Percentiles rank a stretch among this genome's conserved stretches.
Evolutionary conservation across 2,113 vertebrate species (phyloP).

Genomic region (Psittacara wagleri): DNA sequence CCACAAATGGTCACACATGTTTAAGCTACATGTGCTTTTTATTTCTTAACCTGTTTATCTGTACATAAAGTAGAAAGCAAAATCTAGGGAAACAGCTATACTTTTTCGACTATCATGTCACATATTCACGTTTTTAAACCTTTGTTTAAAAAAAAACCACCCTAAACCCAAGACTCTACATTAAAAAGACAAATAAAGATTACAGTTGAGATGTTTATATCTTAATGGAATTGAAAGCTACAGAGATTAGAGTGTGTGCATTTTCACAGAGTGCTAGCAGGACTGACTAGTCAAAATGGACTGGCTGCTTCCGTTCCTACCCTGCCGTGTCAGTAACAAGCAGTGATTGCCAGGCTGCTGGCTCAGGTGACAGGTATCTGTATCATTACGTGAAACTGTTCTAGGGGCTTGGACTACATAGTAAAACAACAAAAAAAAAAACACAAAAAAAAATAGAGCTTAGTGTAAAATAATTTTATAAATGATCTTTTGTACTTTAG

Average conservation of each 20-base stretch:
- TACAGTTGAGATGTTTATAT: conserved; percentile 52
- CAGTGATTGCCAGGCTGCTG: conserved; percentile 81
- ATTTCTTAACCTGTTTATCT: conserved; percentile 79
- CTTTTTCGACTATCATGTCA: conserved; percentile 78
- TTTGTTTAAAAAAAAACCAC: conserved; percentile 60
- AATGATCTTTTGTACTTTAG: conserved; percentile 98
- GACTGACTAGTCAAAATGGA: conserved; percentile 71
- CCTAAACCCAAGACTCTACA: conserved; percentile 72
- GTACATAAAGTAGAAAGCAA: conserved; percentile 82
- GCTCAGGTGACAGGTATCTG: conserved; percentile 92
- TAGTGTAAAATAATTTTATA: conserved; percentile 99
- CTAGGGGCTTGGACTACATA: conserved; percentile 90
- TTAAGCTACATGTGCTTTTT: conserved; percentile 76
- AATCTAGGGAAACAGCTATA: conserved; percentile 77
- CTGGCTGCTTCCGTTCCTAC: conserved; percentile 65
- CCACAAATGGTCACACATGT: conserved; percentile 69
- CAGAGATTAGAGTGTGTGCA: conserved; percentile 67
- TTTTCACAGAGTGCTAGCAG: conserved; percentile 73
- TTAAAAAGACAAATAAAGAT: neutral
- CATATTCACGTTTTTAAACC: conserved; percentile 77
- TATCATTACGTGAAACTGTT: conserved; percentile 92
- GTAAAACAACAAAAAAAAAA: conserved; percentile 81
- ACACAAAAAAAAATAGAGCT: conserved; percentile 77
- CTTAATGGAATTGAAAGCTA: conserved; percentile 64
- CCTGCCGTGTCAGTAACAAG: conserved; percentile 72